Conservation (phyloP, 2,797 vertebrate species). For the Sylvilagus floridanus region DNA sequence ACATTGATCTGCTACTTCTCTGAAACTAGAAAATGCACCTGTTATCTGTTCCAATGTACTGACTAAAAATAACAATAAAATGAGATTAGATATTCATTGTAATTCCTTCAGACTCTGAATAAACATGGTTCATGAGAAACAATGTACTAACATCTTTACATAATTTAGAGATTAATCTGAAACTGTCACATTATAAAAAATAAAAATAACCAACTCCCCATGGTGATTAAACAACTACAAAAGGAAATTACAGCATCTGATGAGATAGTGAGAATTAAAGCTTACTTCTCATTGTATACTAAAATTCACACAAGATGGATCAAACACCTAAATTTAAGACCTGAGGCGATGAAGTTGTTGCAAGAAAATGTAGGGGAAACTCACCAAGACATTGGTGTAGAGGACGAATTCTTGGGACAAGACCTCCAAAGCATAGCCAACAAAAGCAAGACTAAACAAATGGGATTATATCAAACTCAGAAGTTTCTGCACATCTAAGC, state of each 20-base stretch:
- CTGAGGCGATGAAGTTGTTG: too few species aligned
- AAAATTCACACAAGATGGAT: too few species aligned
- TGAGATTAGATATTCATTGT: not conserved
- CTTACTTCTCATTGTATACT: too few species aligned
- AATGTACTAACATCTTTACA: not conserved
- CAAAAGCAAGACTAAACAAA: too few species aligned
- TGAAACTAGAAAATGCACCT: not conserved
- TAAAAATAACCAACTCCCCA: not conserved
- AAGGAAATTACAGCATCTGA: not conserved
- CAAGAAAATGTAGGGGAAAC: too few species aligned
- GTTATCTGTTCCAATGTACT: conserved; percentile 27
- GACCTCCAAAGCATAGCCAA: too few species aligned
- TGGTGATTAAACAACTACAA: not conserved
- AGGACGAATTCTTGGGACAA: too few species aligned
- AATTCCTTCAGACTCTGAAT: not conserved
- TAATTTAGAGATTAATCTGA: not conserved
- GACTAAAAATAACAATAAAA: not conserved
- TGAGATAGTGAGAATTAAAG: too few species aligned
- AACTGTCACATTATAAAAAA: not conserved
- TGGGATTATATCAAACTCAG: too few species aligned
- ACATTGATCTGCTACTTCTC: conserved; percentile 5
- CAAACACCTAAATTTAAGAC: too few species aligned
- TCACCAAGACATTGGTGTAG: too few species aligned
- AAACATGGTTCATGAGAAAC: not conserved
- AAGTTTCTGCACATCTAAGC: too few species aligned